Conservation (phyloP, 2,113 vertebrate genomes). For the Rhinopithecus roxellana region DNA sequence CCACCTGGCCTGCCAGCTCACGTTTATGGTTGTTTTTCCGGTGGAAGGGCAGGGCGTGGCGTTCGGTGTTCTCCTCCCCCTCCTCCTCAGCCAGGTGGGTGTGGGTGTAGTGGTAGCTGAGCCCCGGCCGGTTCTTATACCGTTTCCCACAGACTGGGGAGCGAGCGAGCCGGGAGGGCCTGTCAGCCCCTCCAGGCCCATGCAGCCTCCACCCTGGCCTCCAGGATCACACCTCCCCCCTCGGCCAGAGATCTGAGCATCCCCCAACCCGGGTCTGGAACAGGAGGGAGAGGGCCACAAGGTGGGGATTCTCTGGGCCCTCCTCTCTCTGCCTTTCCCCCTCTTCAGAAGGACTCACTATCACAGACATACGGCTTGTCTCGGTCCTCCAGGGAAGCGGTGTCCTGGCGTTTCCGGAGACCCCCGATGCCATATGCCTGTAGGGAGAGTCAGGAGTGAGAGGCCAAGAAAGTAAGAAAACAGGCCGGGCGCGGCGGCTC, state of each 20-base stretch:
- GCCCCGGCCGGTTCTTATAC: constrained; percentile 95
- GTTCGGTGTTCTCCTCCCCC: constrained; percentile 92
- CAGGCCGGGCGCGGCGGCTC: too few species aligned
- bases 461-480: not conserved
- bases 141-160: constrained; percentile 93
- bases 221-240: not conserved
- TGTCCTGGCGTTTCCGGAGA: constrained; percentile 94
- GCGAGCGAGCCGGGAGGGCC: not conserved
- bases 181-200: constrained; percentile 9
- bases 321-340: constrained; percentile 21
- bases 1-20: constrained; percentile 80
- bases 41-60: constrained; percentile 94
- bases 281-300: not conserved
- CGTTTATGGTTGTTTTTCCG: constrained; percentile 98
- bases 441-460: not conserved
- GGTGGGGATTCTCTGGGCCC: not conserved
- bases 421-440: constrained; percentile 93
- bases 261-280: not conserved
- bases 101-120: constrained; percentile 97
- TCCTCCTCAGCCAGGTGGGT: constrained; percentile 96
- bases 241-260: not conserved
- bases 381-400: constrained; percentile 90
- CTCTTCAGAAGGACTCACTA: constrained; percentile 87
- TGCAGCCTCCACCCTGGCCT: constrained; percentile 44
- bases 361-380: constrained; percentile 98